Evolutionary conservation across 1,140 invertebrate species (phyloP), one percentile per base, ranked within the genome.

Genomic region (Drosophila tani): DNA sequence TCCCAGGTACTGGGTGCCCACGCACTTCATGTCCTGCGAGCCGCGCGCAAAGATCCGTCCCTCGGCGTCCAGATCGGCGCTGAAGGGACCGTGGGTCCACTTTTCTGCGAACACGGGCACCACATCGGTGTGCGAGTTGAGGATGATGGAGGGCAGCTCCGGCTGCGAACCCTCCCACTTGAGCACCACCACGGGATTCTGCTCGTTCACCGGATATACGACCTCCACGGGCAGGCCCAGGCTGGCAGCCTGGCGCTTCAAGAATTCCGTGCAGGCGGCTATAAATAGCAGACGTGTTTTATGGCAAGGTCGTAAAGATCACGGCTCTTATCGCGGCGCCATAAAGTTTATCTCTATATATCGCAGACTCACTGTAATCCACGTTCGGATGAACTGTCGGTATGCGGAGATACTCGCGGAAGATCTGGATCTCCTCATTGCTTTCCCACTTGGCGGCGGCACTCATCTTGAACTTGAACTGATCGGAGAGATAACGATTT

Each of bases 41-140:
- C 97, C 97, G 46, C 97, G 94, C 0, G 94, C 97, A 92, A 95
- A 97, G 73, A 98, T 97, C n/a, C 96, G 93, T 1, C 96, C 97
- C 46, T 96, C 93, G 7, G 95, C 95, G 79, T 96, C 95, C 59
- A 97, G 94, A 32, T 95, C 92, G 1, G 96, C 97, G 49, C 93
- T 94, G 91, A 98, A 98, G 2, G 97, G 97, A 17, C 93, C 93
- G 62, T 95, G 93, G 0, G 91, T 94, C 95, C 95, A 95, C 56
- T 94, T 94, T 55, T 95, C 93, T 0, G 93, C 92, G 91, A 95
- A 97, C 2, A 97, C 97, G 19, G 97, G 97, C 11, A 98, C 97
- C 32, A 98, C 97, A 93, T 98, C 97, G 93, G 96, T 98, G 85
- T 98, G 97, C 47, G 96, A 97, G 84, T 98, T 98, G 1, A 98